These are phyloP conservation scores for Batillaria attramentaria DNA, from an alignment of 1,140 invertebrate species.

Conservation along the genomic window DNA sequence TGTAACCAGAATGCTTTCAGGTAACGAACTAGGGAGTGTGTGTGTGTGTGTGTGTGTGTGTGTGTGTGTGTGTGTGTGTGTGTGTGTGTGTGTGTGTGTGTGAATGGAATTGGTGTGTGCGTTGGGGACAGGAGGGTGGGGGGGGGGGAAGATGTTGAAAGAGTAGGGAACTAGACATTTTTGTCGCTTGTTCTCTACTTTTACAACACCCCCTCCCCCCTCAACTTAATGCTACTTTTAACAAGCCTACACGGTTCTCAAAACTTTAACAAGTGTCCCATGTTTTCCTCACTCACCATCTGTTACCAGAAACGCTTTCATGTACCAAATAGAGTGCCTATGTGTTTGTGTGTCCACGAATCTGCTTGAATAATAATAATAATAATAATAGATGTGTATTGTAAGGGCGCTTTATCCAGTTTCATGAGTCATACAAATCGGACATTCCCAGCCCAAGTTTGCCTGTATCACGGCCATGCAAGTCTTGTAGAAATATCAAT, in stretches of 20 bases:
- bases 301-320: slow-evolving; percentile 58
- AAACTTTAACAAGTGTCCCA: slow-evolving; percentile 57
- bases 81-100: slow-evolving; percentile 4
- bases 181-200: slow-evolving; percentile 56
- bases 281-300: slow-evolving; percentile 60
- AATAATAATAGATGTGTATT: too few species aligned
- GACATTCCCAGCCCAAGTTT: too few species aligned
- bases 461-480: too few species aligned
- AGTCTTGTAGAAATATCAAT: too few species aligned
- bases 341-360: background rate
- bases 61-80: background rate
- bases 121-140: too few species aligned
- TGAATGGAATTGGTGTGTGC: too few species aligned
- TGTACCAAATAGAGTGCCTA: slow-evolving; percentile 4
- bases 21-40: slow-evolving; percentile 15
- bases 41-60: background rate
- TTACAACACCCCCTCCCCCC: slow-evolving; percentile 49
- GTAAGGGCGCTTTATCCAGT: too few species aligned
- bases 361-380: too few species aligned
- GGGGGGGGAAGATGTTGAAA: too few species aligned
- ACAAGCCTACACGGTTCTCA: too few species aligned
- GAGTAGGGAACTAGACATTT: too few species aligned
- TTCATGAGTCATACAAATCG: too few species aligned
- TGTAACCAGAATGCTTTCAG: slow-evolving; percentile 59
- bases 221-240: slow-evolving; percentile 62